These are phyloP conservation scores for Meganola albula DNA, from an alignment of 2,888 invertebrate genomes.

Conservation along the genomic window DNA sequence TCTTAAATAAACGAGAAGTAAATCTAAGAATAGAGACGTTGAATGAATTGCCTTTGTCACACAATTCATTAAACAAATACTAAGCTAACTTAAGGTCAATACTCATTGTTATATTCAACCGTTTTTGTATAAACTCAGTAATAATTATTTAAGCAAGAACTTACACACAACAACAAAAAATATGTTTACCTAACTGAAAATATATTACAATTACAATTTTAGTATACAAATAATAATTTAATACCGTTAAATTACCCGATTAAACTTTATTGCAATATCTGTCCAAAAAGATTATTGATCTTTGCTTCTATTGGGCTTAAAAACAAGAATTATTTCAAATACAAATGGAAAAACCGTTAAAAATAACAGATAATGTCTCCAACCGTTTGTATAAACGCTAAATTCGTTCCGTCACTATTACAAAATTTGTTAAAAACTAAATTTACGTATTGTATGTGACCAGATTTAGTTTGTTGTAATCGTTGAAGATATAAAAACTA, in stretches of 20 bases:
- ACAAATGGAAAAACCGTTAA: neutral
- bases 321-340: neutral
- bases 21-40: conserved; percentile 15
- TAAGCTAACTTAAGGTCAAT: conserved; percentile 21
- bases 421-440: conserved; percentile 18
- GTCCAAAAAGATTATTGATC: too few species aligned
- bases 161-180: too few species aligned
- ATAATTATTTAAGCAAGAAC: too few species aligned
- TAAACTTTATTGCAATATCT: too few species aligned
- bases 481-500: neutral
- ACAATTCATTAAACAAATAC: conserved; percentile 17
- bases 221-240: too few species aligned
- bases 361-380: conserved; percentile 10
- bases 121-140: too few species aligned
- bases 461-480: neutral
- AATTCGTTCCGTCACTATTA: conserved; percentile 21
- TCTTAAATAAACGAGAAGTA: conserved; percentile 22
- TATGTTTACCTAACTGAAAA: too few species aligned
- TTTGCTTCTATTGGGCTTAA: too few species aligned
- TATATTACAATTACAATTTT: too few species aligned
- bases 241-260: too few species aligned
- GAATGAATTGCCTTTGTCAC: conserved; percentile 21
- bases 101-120: too few species aligned
- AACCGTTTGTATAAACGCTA: conserved; percentile 6
- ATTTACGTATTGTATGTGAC: conserved; percentile 11